Base-by-base conservation (phyloP, 2,797 vertebrate genomes). In the Trematocara caparti region DNA sequence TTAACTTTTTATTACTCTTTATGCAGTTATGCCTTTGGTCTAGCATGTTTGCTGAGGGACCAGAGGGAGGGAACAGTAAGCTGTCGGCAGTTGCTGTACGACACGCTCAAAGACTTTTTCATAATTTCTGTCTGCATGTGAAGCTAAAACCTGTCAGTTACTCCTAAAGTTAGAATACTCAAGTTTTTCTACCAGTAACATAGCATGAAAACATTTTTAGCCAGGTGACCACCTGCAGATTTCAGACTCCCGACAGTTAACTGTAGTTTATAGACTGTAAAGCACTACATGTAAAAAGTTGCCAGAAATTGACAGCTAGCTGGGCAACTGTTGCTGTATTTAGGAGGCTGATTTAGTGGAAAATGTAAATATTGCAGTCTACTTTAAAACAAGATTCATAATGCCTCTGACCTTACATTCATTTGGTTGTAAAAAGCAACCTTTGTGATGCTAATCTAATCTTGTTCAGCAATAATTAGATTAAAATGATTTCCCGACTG, bases 1-100 rank as follows among this genome's bases (percentile, higher is more conserved):
- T 84, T 75, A 47, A 47, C 32, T n/a, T 80, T 76, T 45, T 82
- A 57, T 77, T 73, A 36, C 36, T 78, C 13, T 86, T 83, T 14
- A 32, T 76, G 66, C 13, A 9, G 8, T 11, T 74, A 72, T 78
- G 49, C 45, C 24, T 80, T 72, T 57, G 47, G 24, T 74, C 74
- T 73, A 21, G n/a, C 8, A 2, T 38, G 62, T 62, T 73, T 66
- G 30, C 73, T 50, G 24, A 69, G 66, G 10, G 43, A 71, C 43
- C 66, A 12, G 66, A 47, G 43, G 43, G 24, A 71, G 24, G 6
- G 15, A 71, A 17, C 3, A 1, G 24, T 47, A 48, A 48, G 66
- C 66, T 3, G 43, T 13, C 0, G 4, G 66, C 43, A 71, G 66
- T 43, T 71, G 66, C 66, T 71, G 66, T 30, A 48, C 3, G 2